These are phyloP conservation scores for Actias luna DNA, from an alignment of 2,888 invertebrate species.

Conservation along the genomic window DNA sequence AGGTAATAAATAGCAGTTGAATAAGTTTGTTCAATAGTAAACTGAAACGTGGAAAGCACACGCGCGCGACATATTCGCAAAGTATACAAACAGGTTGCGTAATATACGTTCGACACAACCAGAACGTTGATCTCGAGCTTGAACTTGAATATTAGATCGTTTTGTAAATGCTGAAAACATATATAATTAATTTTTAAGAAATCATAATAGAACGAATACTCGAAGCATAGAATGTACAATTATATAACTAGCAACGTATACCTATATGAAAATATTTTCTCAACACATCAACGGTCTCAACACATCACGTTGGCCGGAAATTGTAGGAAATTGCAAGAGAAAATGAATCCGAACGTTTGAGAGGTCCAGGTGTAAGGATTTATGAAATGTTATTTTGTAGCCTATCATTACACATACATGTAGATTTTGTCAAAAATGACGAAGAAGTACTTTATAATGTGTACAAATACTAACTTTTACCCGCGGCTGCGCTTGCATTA, in stretches of 20 bases:
- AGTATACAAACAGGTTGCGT: slow-evolving; percentile 52
- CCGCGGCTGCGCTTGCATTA: too few species aligned
- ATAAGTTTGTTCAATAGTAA: slow-evolving; percentile 41
- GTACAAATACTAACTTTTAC: too few species aligned
- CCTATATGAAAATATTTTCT: slow-evolving; percentile 65
- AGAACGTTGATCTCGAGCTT: slow-evolving; percentile 73
- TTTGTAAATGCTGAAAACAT: not conserved
- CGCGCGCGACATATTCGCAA: slow-evolving; percentile 47
- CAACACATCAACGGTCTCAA: slow-evolving; percentile 67
- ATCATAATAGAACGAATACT: not conserved
- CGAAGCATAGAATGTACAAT: not conserved
- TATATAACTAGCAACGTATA: slow-evolving; percentile 20
- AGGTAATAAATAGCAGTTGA: slow-evolving; percentile 16
- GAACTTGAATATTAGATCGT: slow-evolving; percentile 52
- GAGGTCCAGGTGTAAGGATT: slow-evolving; percentile 58
- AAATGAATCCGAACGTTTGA: slow-evolving; percentile 76
- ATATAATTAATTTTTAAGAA: not conserved
- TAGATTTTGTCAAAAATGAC: not conserved
- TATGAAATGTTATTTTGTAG: slow-evolving; percentile 22
- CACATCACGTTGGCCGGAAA: slow-evolving; percentile 78
- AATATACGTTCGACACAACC: slow-evolving; percentile 51
- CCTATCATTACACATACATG: not conserved
- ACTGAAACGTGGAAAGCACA: slow-evolving; percentile 37
- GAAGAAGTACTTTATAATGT: not conserved
- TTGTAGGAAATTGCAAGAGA: slow-evolving; percentile 82